Evolutionary conservation across 2,797 vertebrate genomes (phyloP), one percentile per base, ranked within the genome.

Genomic region (Rhodeus uyekii): DNA sequence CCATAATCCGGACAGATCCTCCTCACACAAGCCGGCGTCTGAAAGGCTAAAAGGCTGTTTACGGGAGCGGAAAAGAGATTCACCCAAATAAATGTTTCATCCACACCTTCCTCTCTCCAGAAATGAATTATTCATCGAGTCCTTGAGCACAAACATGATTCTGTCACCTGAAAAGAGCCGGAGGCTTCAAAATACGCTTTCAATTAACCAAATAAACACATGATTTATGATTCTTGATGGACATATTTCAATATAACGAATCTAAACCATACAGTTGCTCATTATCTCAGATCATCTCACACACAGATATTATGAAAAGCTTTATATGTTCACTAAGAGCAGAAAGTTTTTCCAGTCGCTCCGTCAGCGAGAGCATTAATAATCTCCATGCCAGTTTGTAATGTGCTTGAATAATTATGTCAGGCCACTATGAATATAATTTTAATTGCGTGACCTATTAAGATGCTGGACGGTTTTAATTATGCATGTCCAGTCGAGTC

Each of bases 361-460:
- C 63, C 50, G 67, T 71, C 77, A 63, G 36, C 10, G 2, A 8
- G 46, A 22, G 12, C 46, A 39, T 68, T 77, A 4, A 65, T 68
- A 78, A 87, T 85, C 14, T 67, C 22, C 69, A 83, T 89, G 75
- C 85, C 87, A 13, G 63, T 79, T 24, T 58, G 16, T 85, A 83
- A 86, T 86, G 61, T 71, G 87, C 86, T 83, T 91, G 90, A 91
- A 87, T 89, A 90, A 93, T 89, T 87, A 87, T 84, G 86, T 86
- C 85, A 78, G 84, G 38, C 81, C 88, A 89, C 82, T 63, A 7
- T 86, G 91, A 93, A 93, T 93, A 89, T 91, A 86, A 89, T 90
- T 92, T 92, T 94, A 93, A 94, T 94, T 88, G 89, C 80, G 85
- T 85, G 87, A 91, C 88, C 90, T 91, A 93, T 93, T 93, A 92